Evolutionary conservation across 2,113 vertebrate genomes (phyloP).

Genomic region (Marcusenius ussheri): DNA sequence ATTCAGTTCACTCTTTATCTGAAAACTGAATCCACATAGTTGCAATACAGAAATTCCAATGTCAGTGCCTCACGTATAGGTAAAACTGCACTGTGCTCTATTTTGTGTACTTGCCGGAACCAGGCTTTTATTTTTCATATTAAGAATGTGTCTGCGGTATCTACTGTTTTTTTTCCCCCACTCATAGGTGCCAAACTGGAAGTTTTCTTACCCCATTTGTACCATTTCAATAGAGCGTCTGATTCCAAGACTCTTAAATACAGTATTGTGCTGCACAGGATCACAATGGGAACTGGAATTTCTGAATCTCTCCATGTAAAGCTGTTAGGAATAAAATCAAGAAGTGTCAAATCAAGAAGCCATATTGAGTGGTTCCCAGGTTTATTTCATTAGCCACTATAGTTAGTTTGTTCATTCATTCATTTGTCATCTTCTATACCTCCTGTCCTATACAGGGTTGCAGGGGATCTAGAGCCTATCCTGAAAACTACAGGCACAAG

Average conservation of each 20-base stretch:
- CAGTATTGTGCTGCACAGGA: background rate
- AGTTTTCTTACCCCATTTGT: background rate
- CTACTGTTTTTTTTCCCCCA: background rate
- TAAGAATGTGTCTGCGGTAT: background rate
- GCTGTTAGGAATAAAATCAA: background rate
- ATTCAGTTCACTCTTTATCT: background rate
- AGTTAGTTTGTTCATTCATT: background rate
- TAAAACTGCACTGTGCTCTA: background rate
- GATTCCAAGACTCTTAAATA: background rate
- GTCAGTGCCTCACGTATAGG: background rate
- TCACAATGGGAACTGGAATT: background rate
- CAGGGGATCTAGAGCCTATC: background rate
- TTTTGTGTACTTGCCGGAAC: background rate
- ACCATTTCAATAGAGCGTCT: background rate
- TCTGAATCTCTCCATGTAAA: background rate
- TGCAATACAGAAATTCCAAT: background rate
- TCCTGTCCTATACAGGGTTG: background rate
- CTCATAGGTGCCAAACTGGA: background rate
- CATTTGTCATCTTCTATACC: background rate
- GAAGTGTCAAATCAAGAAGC: background rate
- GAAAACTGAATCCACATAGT: background rate
- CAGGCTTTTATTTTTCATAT: background rate
- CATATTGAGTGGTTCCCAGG: background rate
- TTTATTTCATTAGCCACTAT: background rate
- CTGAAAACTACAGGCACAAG: background rate